A percentile compares a stretch with the other conserved stretches of the same genome.
These are phyloP conservation scores for Paralichthys olivaceus DNA, from an alignment of 2,113 vertebrate genomes.

Conservation along the genomic window DNA sequence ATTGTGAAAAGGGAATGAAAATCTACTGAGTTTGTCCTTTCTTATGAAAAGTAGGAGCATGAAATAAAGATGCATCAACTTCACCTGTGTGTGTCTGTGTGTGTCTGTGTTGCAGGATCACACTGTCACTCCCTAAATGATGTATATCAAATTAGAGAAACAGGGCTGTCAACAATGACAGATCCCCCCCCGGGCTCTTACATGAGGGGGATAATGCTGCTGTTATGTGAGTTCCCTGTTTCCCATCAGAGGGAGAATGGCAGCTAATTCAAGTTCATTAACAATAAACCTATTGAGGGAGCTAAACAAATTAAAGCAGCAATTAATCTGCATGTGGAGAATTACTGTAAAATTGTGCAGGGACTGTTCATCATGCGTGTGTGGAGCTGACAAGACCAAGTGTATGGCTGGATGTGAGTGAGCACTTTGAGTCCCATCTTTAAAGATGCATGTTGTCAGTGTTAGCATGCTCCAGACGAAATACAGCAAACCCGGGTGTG, in stretches of 20 bases:
- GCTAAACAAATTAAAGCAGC: constrained; percentile 29
- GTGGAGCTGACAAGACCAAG: background rate
- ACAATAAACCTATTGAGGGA: constrained; percentile 44
- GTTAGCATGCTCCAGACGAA: background rate
- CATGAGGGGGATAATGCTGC: background rate
- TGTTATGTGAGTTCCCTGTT: constrained; percentile 33
- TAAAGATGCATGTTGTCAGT: background rate
- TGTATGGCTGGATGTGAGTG: background rate
- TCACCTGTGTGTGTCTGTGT: constrained; percentile 43
- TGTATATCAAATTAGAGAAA: constrained; percentile 10
- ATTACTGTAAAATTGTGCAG: constrained; percentile 10
- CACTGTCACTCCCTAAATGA: background rate
- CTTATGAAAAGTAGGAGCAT: constrained; percentile 81
- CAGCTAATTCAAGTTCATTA: constrained; percentile 32
- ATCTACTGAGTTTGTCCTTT: constrained; percentile 75
- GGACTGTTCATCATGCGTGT: background rate
- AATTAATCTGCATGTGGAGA: constrained; percentile 39
- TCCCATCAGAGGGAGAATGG: constrained; percentile 34
- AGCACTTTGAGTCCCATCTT: background rate
- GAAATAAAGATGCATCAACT: constrained; percentile 85
- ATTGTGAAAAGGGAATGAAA: constrained; percentile 74
- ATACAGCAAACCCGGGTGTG: background rate
- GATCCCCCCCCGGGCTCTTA: background rate
- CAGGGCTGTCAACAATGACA: background rate
- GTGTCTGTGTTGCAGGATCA: constrained; percentile 29